Conservation (phyloP, 2,888 invertebrate species). For the Azorinus chamasolen region DNA sequence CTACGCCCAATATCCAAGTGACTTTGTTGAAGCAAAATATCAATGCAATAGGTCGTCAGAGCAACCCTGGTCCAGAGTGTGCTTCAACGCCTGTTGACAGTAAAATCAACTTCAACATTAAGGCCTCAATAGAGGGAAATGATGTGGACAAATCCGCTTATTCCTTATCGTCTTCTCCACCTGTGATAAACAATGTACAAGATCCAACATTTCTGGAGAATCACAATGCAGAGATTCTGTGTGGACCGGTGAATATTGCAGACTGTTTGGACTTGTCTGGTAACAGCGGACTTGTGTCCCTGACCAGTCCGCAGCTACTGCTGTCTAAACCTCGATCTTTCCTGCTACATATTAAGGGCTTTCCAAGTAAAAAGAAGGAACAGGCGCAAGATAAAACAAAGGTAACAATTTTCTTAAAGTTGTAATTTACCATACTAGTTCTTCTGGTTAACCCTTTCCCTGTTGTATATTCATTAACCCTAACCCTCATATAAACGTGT, state of each 20-base stretch:
- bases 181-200: constrained; percentile 71
- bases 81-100: constrained; percentile 62
- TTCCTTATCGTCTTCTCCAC: constrained; percentile 25
- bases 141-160: constrained; percentile 38
- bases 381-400: constrained; percentile 63
- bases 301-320: constrained; percentile 91
- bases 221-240: constrained; percentile 96
- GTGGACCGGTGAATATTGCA: constrained; percentile 94
- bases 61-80: constrained; percentile 74
- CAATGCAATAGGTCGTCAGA: constrained; percentile 87
- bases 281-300: constrained; percentile 93
- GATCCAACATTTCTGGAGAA: constrained; percentile 92
- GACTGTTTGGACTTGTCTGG: constrained; percentile 94
- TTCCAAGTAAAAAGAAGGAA: constrained; percentile 70
- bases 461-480: too few relatives aligned
- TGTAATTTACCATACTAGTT: too few relatives aligned
- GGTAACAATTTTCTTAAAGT: constrained; percentile 44
- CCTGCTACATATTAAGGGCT: constrained; percentile 84
- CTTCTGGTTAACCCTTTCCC: too few relatives aligned
- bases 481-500: too few relatives aligned
- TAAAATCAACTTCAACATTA: constrained; percentile 69
- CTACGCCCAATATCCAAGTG: constrained; percentile 92
- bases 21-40: constrained; percentile 91
- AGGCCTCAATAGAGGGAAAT: constrained; percentile 25
- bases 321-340: constrained; percentile 83